Evolutionary conservation across 2,113 vertebrate species (phyloP), one percentile per base, ranked within the genome.

Genomic region (Accipiter virgatus): DNA sequence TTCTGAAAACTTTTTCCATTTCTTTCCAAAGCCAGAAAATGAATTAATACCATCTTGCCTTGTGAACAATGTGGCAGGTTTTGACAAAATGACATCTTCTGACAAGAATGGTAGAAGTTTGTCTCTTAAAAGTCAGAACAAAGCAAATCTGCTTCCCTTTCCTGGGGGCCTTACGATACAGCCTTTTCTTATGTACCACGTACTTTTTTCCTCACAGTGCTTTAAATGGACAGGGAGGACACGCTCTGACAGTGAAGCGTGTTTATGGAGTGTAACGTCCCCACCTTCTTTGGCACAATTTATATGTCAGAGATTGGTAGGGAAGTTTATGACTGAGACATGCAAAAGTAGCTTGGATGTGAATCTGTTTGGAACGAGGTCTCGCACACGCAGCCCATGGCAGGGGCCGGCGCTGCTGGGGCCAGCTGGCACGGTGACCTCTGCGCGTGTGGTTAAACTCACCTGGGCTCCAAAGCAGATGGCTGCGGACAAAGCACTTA

Each of bases 371-470:
- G 55, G 63, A 81, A 7, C 1, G 9, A 81, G n/a, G 10, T 70
- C 29, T 78, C 56, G 50, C 0, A 0, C 19, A 2, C 6, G 18
- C 27, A 34, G 38, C n/a, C 52, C 13, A 0, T 47, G 23, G 56
- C 59, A 56, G 11, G 23, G 31, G 14, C 43, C 8, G 29, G 34
- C 0, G 0, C 47, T 67, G 56, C 87, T 59, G 0, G 0, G 31
- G 52, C 74, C 79, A 71, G 52, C 52, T 63, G 71, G n/a, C n/a
- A 3, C 0, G 0, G 15, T n/a, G 55, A 16, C 70, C 56, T 55
- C 50, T 16, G 32, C 45, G 42, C 2, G 0, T 67, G 61, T 3
- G 9, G 26, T 25, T 66, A n/a, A 48, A n/a, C 80, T 74, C 81
- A 67, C 47, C 56, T 36, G 20, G 67, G n/a, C 68, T 75, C 58